Evolutionary conservation across 2,888 invertebrate genomes (phyloP), one percentile per base, ranked within the genome.

Genomic region (Tipula confusa): DNA sequence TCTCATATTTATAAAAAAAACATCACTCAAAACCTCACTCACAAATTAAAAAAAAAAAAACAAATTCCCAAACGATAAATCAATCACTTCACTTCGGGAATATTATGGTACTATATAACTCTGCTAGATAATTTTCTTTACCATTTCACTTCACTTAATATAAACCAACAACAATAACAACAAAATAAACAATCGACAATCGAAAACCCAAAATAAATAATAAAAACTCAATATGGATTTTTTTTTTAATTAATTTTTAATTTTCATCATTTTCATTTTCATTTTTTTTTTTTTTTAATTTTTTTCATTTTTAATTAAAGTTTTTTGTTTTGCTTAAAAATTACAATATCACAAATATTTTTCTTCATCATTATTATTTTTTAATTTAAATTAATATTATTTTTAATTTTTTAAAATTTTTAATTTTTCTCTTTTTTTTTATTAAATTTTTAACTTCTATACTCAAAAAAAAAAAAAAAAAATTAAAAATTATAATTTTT

Each of bases 241-340:
- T 80, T 80, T 31, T 31, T 80, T 80, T 29, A 29, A 80, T 80
- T 80, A 80, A 29, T 80, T 80, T 80, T 80, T 31, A 80, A 29
- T 80, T 80, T 80, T 29, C 31, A 80, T 29, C 29, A 29, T 80
- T 80, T 80, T 80, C 31, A 29, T 80, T 29, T 31, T 29, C 29
- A 29, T 80, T 80, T 79, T 31, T 29, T 80, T 80, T 80, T 80
- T 79, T 80, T 80, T 80, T 80, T 29, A 80, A 80, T 80, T 80
- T 80, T 80, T 80, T 80, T 80, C 80, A 80, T 80, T 80, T 79
- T 80, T 80, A 80, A 80, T 80, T 80, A 80, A 80, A 80, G 31
- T 80, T 80, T 80, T 79, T 29, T 29, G 80, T 80, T 64, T 80
- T 80, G 80, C 82, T 82, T 82, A 82, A 82, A 82, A 82, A 82